Percentiles rank a stretch among this genome's conserved stretches.
Evolutionary conservation across 2,797 vertebrate genomes (phyloP).

Genomic region (Scarus forsteni): DNA sequence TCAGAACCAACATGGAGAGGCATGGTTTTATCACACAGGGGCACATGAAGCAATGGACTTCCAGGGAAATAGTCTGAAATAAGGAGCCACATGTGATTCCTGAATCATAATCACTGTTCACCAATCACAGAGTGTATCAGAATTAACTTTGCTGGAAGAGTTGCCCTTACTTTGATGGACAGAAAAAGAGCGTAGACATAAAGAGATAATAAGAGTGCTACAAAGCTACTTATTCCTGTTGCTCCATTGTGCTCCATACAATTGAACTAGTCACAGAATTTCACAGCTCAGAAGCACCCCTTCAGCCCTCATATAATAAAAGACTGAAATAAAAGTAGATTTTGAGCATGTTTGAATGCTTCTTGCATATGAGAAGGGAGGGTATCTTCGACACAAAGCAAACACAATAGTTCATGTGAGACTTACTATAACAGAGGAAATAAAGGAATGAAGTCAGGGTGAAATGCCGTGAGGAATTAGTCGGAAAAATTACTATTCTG

Average conservation of each 20-base stretch:
- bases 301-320: constrained; percentile 20
- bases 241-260: constrained; percentile 20
- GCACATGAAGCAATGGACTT: constrained; percentile 18
- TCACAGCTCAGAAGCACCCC: constrained; percentile 22
- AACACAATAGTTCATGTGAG: constrained; percentile 52
- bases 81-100: constrained; percentile 46
- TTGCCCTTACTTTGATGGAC: constrained; percentile 20
- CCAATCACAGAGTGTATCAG: background rate
- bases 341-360: constrained; percentile 45
- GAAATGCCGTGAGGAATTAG: constrained; percentile 47
- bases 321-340: constrained; percentile 34
- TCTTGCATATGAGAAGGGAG: constrained; percentile 25
- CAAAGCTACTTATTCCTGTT: background rate
- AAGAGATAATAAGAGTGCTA: background rate
- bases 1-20: constrained; percentile 47
- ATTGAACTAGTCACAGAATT: constrained; percentile 1
- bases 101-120: constrained; percentile 24
- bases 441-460: constrained; percentile 39
- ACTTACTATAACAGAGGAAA: constrained; percentile 28
- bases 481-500: constrained; percentile 55
- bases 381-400: constrained; percentile 46
- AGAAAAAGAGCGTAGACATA: background rate
- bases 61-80: constrained; percentile 22
- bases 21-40: constrained; percentile 34
- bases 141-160: constrained; percentile 14